These are phyloP conservation scores for Tetramorium bicarinatum DNA, from an alignment of 2,888 invertebrate species.

Conservation along the genomic window DNA sequence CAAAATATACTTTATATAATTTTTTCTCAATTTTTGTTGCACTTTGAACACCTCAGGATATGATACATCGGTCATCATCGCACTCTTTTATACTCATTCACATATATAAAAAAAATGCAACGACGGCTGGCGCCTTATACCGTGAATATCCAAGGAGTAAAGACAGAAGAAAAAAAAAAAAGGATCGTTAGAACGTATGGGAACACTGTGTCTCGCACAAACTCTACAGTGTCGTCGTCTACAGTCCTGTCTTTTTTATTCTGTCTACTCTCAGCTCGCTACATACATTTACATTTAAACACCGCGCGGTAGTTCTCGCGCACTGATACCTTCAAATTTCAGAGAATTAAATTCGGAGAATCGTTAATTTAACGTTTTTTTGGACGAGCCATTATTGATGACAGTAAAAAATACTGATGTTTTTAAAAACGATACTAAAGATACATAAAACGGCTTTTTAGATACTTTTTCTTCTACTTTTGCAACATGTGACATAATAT, in stretches of 20 bases:
- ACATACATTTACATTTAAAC: slow-evolving; percentile 71
- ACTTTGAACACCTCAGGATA: neutral
- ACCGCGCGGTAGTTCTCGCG: slow-evolving; percentile 47
- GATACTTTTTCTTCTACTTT: neutral
- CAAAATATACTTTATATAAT: neutral
- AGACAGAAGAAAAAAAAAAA: slow-evolving; percentile 53
- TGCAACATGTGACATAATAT: neutral
- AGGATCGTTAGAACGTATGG: slow-evolving; percentile 53
- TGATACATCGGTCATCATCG: neutral
- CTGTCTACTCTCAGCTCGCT: slow-evolving; percentile 72
- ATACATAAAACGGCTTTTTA: neutral
- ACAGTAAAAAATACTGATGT: neutral
- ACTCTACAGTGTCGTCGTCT: slow-evolving; percentile 64
- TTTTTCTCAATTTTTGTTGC: neutral
- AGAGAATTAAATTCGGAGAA: slow-evolving; percentile 12
- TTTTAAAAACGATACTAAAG: neutral
- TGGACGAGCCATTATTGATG: neutral
- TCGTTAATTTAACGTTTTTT: neutral
- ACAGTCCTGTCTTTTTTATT: slow-evolving; percentile 73
- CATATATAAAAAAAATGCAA: neutral
- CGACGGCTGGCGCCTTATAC: neutral
- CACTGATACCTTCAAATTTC: too few relatives aligned
- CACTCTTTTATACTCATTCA: neutral
- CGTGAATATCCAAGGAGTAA: slow-evolving; percentile 54
- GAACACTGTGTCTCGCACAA: slow-evolving; percentile 67